Percentiles rank a stretch among this genome's conserved stretches.
These are phyloP conservation scores for Nasonia oneida DNA, from an alignment of 2,888 invertebrate species.

Conservation along the genomic window DNA sequence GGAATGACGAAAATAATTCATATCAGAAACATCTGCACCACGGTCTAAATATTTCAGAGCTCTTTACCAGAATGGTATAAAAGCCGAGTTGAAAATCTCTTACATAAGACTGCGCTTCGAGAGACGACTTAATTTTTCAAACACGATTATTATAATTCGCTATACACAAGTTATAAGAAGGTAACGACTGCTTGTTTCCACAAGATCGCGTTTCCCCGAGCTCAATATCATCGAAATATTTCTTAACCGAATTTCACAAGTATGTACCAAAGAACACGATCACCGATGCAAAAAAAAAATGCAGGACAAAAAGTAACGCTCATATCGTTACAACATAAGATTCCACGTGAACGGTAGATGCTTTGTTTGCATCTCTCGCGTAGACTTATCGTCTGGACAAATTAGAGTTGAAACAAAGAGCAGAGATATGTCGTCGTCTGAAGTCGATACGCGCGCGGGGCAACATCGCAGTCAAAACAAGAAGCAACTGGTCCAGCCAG, in stretches of 20 bases:
- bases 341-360: slow-evolving; percentile 12
- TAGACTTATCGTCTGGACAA: not conserved
- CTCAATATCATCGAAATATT: not conserved
- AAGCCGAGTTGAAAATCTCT: not conserved
- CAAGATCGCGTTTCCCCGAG: too few relatives aligned
- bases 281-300: not conserved
- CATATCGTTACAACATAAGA: not conserved
- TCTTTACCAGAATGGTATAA: not conserved
- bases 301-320: not conserved
- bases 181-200: too few relatives aligned
- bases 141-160: too few relatives aligned
- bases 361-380: not conserved
- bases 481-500: not conserved
- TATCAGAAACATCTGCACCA: not conserved
- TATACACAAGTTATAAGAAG: too few relatives aligned
- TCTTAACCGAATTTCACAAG: not conserved
- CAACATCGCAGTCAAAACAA: not conserved
- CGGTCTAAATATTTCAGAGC: not conserved
- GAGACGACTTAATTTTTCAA: not conserved
- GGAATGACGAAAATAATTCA: not conserved
- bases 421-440: not conserved
- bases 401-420: not conserved
- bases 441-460: not conserved
- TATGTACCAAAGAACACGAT: not conserved
- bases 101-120: not conserved